A percentile compares a stretch with the other conserved stretches of the same genome.
These are phyloP conservation scores for Hoplodrina blanda DNA, from an alignment of 2,888 invertebrate genomes.

Conservation along the genomic window DNA sequence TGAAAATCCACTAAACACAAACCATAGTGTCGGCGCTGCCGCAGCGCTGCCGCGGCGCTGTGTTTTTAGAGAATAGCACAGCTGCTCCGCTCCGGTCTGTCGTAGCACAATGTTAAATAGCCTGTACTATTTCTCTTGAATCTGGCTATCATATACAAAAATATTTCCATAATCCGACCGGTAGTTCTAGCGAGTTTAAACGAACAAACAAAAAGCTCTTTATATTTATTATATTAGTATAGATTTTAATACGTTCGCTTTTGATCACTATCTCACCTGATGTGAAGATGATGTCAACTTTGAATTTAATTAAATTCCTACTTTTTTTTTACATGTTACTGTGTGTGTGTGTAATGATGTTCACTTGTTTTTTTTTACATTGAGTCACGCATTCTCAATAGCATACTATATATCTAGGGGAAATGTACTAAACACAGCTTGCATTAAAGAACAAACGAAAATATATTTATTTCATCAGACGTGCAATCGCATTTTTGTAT, in stretches of 20 bases:
- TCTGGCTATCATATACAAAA: too few relatives aligned
- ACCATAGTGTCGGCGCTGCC: too few relatives aligned
- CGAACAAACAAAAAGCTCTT: too few relatives aligned
- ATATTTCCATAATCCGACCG: too few relatives aligned
- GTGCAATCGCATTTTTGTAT: slow-evolving; percentile 19
- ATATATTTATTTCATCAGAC: background rate
- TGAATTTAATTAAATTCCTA: background rate
- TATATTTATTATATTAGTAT: too few relatives aligned
- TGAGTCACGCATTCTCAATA: background rate
- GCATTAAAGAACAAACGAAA: background rate
- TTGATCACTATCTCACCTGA: background rate
- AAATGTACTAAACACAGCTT: slow-evolving; percentile 17
- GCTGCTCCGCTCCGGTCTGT: too few relatives aligned
- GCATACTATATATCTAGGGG: background rate
- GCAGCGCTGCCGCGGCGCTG: too few relatives aligned
- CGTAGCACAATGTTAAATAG: too few relatives aligned
- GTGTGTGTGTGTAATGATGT: slow-evolving; percentile 2
- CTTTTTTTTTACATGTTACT: background rate
- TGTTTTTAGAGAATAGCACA: too few relatives aligned
- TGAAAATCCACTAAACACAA: too few relatives aligned
- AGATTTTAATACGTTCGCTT: background rate
- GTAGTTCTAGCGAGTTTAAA: too few relatives aligned
- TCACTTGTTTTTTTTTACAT: background rate
- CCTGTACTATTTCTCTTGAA: too few relatives aligned
- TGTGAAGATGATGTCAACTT: slow-evolving; percentile 14